A percentile compares a stretch with the other conserved stretches of the same genome.
phyloP scores from a whole-genome alignment of 2,888 invertebrate genomes.

The Aphodius granarius region DNA sequence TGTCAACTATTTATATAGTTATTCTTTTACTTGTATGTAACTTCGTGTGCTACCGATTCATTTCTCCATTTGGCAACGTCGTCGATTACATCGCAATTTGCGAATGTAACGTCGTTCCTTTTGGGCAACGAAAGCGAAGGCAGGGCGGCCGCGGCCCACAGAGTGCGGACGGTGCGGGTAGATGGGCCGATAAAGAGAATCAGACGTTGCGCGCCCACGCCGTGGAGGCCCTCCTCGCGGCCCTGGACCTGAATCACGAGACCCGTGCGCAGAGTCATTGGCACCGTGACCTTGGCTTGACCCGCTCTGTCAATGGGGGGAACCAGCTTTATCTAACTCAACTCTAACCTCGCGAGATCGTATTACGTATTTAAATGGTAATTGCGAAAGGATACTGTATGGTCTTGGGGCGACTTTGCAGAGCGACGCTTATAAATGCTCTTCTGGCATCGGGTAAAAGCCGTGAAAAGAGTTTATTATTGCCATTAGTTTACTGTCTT shows the following conservation, averaged over 20 bases:
- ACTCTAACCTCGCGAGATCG: slow-evolving; percentile 34
- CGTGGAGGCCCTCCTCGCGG: slow-evolving; percentile 26
- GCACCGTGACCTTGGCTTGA: slow-evolving; percentile 44
- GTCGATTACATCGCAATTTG: not conserved
- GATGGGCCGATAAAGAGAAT: slow-evolving; percentile 40
- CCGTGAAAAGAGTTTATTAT: no score
- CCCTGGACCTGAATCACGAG: slow-evolving; percentile 39
- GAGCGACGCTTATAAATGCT: not conserved
- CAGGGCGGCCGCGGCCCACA: not conserved
- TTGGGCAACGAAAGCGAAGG: not conserved
- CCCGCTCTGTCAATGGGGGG: slow-evolving; percentile 38
- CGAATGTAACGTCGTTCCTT: not conserved
- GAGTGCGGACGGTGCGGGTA: slow-evolving; percentile 21
- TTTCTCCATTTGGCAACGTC: slow-evolving; percentile 3
- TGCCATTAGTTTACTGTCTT: no score
- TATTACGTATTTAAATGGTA: slow-evolving; percentile 34
- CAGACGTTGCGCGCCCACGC: slow-evolving; percentile 40
- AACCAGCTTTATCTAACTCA: slow-evolving; percentile 35
- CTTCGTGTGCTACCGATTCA: slow-evolving; percentile 21
- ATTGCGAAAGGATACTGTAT: slow-evolving; percentile 26
- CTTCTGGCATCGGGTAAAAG: no score
- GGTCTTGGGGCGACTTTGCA: not conserved
- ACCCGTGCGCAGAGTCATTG: slow-evolving; percentile 39
- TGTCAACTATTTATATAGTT: no score
- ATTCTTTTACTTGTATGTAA: no score